A percentile compares a stretch with the other conserved stretches of the same genome.
Conservation (phyloP, 2,113 vertebrate species). For the Kobus ellipsiprymnus region DNA sequence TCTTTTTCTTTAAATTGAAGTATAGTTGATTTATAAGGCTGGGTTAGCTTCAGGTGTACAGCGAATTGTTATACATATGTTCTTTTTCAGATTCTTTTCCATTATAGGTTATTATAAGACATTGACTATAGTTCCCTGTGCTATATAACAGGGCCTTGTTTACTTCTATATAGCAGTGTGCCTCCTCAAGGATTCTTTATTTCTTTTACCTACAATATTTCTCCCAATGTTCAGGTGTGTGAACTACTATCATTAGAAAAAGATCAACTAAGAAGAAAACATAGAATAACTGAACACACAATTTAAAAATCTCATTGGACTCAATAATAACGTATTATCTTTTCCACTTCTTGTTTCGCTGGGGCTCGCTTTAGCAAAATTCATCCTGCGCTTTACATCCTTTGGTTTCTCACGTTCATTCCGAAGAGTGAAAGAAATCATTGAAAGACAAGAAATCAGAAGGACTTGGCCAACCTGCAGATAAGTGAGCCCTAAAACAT, state of each 20-base stretch:
- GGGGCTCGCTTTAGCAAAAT: neutral
- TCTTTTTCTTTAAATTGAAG: neutral
- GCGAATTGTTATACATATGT: neutral
- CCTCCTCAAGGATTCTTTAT: neutral
- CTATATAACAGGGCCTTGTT: neutral
- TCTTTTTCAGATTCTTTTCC: neutral
- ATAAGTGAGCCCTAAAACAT: neutral
- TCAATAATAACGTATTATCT: neutral
- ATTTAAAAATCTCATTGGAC: neutral
- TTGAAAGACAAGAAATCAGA: neutral
- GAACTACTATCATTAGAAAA: neutral
- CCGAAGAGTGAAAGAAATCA: neutral
- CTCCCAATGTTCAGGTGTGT: neutral
- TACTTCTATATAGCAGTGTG: neutral
- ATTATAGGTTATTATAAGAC: neutral
- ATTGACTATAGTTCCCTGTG: neutral
- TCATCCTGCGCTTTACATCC: neutral
- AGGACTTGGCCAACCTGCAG: neutral
- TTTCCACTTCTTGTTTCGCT: neutral
- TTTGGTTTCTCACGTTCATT: neutral
- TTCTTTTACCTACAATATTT: neutral
- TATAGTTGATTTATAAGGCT: neutral
- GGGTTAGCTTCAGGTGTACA: neutral
- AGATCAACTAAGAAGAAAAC: neutral
- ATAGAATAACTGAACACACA: neutral